Evolutionary conservation across 2,113 vertebrate genomes (phyloP), one percentile per base, ranked within the genome.

Genomic region (Tetrao urogallus): DNA sequence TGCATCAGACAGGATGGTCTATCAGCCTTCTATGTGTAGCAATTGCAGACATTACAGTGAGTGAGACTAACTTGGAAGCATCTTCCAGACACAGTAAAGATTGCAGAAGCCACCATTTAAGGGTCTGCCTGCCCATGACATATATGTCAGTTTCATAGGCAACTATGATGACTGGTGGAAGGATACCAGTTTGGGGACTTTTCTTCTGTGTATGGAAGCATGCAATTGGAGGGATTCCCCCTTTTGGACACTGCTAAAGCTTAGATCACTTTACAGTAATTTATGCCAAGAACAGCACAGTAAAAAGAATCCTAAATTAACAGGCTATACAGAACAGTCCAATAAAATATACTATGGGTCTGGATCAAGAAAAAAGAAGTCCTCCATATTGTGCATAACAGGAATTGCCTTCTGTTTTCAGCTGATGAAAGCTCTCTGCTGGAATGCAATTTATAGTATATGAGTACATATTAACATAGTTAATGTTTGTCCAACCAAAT

Each of bases 1-100:
- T 1, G 0, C 60, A 24, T 48, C 38, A 73, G 38, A 77, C 16
- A 28, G 43, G n/a, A 30, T 2, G 0, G 8, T 40, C 0, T 1
- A 17, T 38, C 32, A 70, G 36, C 36, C 5, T 64, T 50, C 47
- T 36, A 38, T 27, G 13, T 20, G 42, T 30, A 74, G 20, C 11
- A 64, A 18, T 58, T 58, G 58, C 27, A 43, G 57, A 65, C 32
- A 19, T 3, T 52, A 42, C 16, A 2, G 2, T 0, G 2, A 22
- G n/a, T 38, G n/a, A 75, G 36, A 65, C 36, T 16, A 19, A 40
- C 48, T 70, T 36, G 40, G 22, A 8, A 70, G 43, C 0, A 0
- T 15, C 36, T 52, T 16, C 57, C 64, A 86, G 8, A 32, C 24
- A 45, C 40, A 20, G 11, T 43, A 52, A 60, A 81, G 80, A 47